phyloP scores from a whole-genome alignment of 1,140 invertebrate species.

The Drosophila pachea region DNA sequence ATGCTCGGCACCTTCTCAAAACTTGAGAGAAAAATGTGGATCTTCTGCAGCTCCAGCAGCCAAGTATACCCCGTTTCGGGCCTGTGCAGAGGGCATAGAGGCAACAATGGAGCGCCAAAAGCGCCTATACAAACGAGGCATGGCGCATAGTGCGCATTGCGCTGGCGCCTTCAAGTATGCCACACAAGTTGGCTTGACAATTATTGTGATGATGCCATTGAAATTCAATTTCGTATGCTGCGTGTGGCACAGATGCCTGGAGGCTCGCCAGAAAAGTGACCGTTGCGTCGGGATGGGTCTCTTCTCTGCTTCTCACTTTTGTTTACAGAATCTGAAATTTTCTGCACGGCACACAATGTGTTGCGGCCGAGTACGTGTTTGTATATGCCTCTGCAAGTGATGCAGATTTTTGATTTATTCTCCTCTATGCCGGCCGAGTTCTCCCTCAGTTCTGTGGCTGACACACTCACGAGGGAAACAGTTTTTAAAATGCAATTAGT shows the following conservation, averaged over 20 bases:
- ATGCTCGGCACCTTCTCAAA: too few relatives aligned
- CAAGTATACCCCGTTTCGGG: not conserved
- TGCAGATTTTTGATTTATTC: conserved; percentile 67
- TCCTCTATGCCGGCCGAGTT: not conserved
- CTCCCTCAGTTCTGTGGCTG: not conserved
- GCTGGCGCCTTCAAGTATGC: conserved; percentile 36
- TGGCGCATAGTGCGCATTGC: conserved; percentile 31
- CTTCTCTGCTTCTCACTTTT: conserved; percentile 13
- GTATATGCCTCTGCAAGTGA: conserved; percentile 29
- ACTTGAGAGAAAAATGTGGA: too few relatives aligned
- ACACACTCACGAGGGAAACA: not conserved
- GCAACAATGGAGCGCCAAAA: conserved; percentile 25
- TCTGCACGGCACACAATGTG: not conserved
- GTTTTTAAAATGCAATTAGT: conserved; percentile 36
- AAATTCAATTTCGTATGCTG: conserved; percentile 43
- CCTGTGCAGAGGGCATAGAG: conserved; percentile 1
- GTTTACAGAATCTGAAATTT: conserved; percentile 7
- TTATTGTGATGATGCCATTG: conserved; percentile 47
- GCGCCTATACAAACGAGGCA: conserved; percentile 4
- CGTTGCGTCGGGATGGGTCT: not conserved
- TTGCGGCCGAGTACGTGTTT: not conserved
- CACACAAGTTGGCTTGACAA: conserved; percentile 46
- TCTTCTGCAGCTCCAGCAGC: not conserved
- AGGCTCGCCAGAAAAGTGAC: not conserved
- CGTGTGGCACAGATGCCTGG: conserved; percentile 4